Conservation (phyloP, 1,140 invertebrate genomes). For the Ganaspis sp. region DNA sequence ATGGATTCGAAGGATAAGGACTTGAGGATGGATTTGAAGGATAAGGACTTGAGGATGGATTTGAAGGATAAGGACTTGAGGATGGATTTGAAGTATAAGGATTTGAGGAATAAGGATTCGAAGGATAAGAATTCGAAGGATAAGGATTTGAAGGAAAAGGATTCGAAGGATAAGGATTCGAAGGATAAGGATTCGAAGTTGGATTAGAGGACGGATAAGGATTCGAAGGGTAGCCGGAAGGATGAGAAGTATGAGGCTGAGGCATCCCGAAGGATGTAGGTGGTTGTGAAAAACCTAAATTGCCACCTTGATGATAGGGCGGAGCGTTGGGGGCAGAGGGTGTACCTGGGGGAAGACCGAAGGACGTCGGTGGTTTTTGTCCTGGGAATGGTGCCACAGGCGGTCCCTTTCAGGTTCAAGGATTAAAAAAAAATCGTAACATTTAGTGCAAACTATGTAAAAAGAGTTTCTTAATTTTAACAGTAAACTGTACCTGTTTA, state of each 20-base stretch:
- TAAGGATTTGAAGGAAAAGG: slow-evolving; percentile 37
- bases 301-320: slow-evolving; percentile 48
- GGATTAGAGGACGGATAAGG: slow-evolving; percentile 31
- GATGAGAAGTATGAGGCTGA: slow-evolving; percentile 57
- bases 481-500: too few species aligned
- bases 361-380: slow-evolving; percentile 68
- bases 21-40: slow-evolving; percentile 44
- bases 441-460: slow-evolving; percentile 1
- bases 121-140: slow-evolving; percentile 41
- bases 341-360: slow-evolving; percentile 69
- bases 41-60: slow-evolving; percentile 47
- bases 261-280: slow-evolving; percentile 68
- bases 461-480: too few species aligned
- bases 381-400: slow-evolving; percentile 65
- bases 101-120: slow-evolving; percentile 44
- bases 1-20: neutral
- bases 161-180: slow-evolving; percentile 46
- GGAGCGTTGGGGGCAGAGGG: slow-evolving; percentile 66
- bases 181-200: slow-evolving; percentile 37
- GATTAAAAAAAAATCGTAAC: slow-evolving; percentile 22
- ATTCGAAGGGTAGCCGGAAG: slow-evolving; percentile 41
- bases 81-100: slow-evolving; percentile 46
- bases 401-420: slow-evolving; percentile 62
- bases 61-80: slow-evolving; percentile 50
- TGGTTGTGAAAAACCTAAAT: slow-evolving; percentile 54